Evolutionary conservation across 2,888 invertebrate species (phyloP), one percentile per base, ranked within the genome.

Genomic region (Melanostoma mellinum): DNA sequence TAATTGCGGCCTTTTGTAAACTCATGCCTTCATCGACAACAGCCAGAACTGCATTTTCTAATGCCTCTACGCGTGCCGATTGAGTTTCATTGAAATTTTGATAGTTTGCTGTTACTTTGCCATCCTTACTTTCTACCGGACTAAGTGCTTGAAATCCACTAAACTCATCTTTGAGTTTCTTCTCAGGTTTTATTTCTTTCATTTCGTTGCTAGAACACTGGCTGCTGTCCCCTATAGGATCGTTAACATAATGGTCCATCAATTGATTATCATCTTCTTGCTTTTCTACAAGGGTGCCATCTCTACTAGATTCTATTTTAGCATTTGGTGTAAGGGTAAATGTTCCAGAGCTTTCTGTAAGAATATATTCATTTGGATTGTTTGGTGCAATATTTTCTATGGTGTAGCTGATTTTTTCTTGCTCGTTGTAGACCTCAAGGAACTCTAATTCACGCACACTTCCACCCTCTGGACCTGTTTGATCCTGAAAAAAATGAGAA

Each of bases 1-100:
- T 90, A 71, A 89, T 88, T 3, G 91, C 90, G 0, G 91, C 91
- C 69, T 91, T 91, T 65, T 91, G 91, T 8, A 91, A 80, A 56
- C 90, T 91, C 20, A 90, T 86, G 0, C 91, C 90, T 53, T 89
- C 89, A 9, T 89, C 85, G 2, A 91, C 88, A 0, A 91, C 91
- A 1, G 90, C 90, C 1, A 89, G 87, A 0, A 89, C 89, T 2
- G 91, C 91, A n/a, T 88, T 74, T 33, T 90, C 90, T 10, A 90
- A 67, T 6, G 89, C 87, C 63, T 89, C 87, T 40, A 88, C 87
- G 10, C 87, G 78, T 0, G 82, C 80, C 2, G 84, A 80, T 52
- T 85, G 80, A 0, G 81, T 77, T 56, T 85, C 85, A 3, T 82
- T 33, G 61, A 79, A 73, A 53, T 69, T 52, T 75, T 85, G 84